Evolutionary conservation across 2,888 invertebrate genomes (phyloP).

Genomic region (Oasisia sp.): DNA sequence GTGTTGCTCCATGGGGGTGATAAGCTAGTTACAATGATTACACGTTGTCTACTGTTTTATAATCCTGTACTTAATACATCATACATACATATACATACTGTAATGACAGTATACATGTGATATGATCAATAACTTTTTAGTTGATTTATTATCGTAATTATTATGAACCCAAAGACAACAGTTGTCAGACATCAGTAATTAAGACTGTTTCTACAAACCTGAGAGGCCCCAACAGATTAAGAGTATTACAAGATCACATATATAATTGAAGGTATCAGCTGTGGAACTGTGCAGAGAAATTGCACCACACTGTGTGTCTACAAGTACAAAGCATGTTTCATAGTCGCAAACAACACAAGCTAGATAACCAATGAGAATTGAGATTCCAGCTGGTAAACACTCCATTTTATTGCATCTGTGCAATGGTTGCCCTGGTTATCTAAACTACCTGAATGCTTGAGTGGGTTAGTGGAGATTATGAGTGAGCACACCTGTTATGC

Average conservation of each 20-base stretch:
- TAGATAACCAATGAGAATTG: neutral
- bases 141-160: too few species aligned
- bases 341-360: neutral
- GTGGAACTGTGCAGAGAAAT: neutral
- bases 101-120: too few species aligned
- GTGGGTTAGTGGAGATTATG: neutral
- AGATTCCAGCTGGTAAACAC: neutral
- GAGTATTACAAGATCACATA: neutral
- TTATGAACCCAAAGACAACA: too few species aligned
- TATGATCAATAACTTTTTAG: too few species aligned
- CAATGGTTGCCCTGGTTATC: neutral
- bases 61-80: too few species aligned
- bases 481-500: neutral
- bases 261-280: neutral
- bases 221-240: neutral
- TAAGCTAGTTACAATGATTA: too few species aligned
- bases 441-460: neutral
- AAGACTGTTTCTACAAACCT: too few species aligned
- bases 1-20: too few species aligned
- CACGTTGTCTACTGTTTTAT: too few species aligned
- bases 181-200: too few species aligned
- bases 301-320: neutral
- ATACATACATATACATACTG: too few species aligned
- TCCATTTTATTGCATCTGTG: neutral
- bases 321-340: neutral